phyloP scores from a whole-genome alignment of 37 sponge, comb jelly and placozoan species.

The Cliona cf. orientalis region DNA sequence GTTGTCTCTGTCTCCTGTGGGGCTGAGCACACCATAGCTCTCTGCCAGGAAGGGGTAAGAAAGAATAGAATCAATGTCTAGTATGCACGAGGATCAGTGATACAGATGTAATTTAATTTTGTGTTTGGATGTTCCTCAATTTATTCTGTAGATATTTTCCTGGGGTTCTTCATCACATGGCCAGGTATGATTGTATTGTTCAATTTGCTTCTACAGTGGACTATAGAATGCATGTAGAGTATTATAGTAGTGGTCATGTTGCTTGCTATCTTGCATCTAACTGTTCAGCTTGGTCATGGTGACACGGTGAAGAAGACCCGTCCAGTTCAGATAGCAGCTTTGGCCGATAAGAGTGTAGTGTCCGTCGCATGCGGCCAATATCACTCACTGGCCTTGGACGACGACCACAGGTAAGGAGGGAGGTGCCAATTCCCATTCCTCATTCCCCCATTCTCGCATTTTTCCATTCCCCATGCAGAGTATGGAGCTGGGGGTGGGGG shows the following conservation, averaged over 20 bases:
- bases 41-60: conserved; percentile 86
- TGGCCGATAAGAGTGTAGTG: conserved; percentile 66
- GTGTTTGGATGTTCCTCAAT: too few species aligned
- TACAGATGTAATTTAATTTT: not conserved
- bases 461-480: conserved; percentile 18
- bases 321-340: conserved; percentile 69
- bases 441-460: not conserved
- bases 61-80: not conserved
- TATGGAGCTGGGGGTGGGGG: conserved; percentile 89
- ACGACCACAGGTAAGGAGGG: conserved; percentile 59
- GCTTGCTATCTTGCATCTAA: not conserved
- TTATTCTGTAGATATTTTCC: conserved; percentile 53
- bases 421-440: not conserved
- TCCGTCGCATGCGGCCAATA: conserved; percentile 80
- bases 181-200: conserved; percentile 62
- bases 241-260: not conserved
- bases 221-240: not conserved
- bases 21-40: conserved; percentile 82
- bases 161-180: conserved; percentile 80
- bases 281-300: conserved; percentile 75
- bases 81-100: not conserved
- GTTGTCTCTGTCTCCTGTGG: conserved; percentile 91
- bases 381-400: conserved; percentile 78
- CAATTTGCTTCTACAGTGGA: too few species aligned
- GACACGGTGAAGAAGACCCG: conserved; percentile 71